Evolutionary conservation across 1,140 invertebrate species (phyloP), one percentile per base, ranked within the genome.

Genomic region (Scaptomyza montana): DNA sequence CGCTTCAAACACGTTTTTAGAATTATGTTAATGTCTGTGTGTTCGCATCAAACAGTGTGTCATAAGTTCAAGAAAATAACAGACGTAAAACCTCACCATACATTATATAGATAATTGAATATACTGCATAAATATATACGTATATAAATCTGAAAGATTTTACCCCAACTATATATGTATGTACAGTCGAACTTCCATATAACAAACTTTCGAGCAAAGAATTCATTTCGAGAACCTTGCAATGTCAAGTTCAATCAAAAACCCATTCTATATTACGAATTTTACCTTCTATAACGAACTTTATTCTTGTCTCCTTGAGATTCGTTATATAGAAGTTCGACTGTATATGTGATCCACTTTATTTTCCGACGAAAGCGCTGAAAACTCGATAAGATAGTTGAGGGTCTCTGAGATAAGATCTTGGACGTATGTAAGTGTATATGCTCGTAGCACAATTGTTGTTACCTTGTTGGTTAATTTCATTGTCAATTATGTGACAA

Each of bases 61-160:
- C 71, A 69, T 74, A 74, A 68, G 45, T 65, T 39, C 56, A 51
- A 25, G 33, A 43, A 50, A 54, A 41, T 43, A 43, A 41, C 71
- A 43, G 30, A 62, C 66, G 50, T 45, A 49, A 36, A 36, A 65
- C 68, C 54, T 57, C 36, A 46, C 36, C 43, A 61, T 55, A 66
- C 54, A 49, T 36, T 6, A 36, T 56, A 65, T 56, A 65, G 68
- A 36, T 67, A 67, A 63, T 49, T 54, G 43, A 70, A 69, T 49
- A 36, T 50, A 33, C 5, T 33, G 5, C 30, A 33, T 33, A 55
- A 62, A 46, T 53, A 47, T 50, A 64, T 56, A 51, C 47, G 46
- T 46, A 60, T 13, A 19, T 16, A 46, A 33, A 7, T 21, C 9
- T 16, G 30, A 25, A 49, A 39, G 33, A 21, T 55, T 19, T 39